Evolutionary conservation across 2,888 invertebrate species (phyloP).

Genomic region (Heteropelma amictum): DNA sequence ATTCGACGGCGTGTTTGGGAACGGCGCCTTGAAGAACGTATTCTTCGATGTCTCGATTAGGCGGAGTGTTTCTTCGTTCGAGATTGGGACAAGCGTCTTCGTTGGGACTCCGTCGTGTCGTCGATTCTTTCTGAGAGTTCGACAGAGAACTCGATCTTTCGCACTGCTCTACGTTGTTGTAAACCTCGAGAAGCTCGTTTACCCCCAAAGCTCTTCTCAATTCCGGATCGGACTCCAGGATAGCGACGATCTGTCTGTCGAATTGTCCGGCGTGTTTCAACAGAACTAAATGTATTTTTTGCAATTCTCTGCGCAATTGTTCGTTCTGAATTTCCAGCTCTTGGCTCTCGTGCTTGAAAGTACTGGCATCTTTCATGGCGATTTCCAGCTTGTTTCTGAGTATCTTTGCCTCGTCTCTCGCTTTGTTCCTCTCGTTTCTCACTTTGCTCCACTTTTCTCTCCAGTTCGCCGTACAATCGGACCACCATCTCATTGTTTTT

Average conservation of each 20-base stretch:
- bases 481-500: constrained; percentile 99
- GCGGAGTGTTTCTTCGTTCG: constrained; percentile 53
- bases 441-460: constrained; percentile 97
- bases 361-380: constrained; percentile 86
- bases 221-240: constrained; percentile 73
- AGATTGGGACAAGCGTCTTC: constrained; percentile 61
- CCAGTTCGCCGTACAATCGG: constrained; percentile 98
- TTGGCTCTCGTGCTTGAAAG: constrained; percentile 87
- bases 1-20: constrained; percentile 81
- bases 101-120: constrained; percentile 56
- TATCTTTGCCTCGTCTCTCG: constrained; percentile 93
- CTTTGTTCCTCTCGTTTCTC: constrained; percentile 94
- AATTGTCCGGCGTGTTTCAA: constrained; percentile 86
- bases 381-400: constrained; percentile 89
- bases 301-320: constrained; percentile 89
- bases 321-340: constrained; percentile 88
- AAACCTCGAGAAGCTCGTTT: constrained; percentile 70
- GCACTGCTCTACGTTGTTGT: constrained; percentile 67
- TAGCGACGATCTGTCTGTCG: constrained; percentile 78
- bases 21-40: constrained; percentile 83
- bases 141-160: constrained; percentile 49
- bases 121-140: background rate
- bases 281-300: constrained; percentile 85
- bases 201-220: constrained; percentile 69
- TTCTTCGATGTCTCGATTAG: constrained; percentile 79